Percentiles rank a stretch among this genome's conserved stretches.
Evolutionary conservation across 2,113 vertebrate species (phyloP).

Genomic region (Nothocercus nigrocapillus): DNA sequence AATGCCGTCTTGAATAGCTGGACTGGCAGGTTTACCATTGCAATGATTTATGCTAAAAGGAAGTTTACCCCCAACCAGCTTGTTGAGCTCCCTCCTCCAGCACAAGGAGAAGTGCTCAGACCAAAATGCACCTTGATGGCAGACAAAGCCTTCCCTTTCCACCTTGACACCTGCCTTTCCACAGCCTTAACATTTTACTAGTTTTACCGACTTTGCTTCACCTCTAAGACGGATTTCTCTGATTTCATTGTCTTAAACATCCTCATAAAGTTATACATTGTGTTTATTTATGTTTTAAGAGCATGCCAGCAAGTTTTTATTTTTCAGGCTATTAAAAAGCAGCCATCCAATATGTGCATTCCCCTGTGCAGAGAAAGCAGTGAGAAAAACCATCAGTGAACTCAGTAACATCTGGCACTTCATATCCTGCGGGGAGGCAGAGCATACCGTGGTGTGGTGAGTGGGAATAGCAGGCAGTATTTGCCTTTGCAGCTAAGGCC

Average conservation of each 20-base stretch:
- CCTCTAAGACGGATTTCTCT: neutral
- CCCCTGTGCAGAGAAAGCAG: neutral
- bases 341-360: fast-evolving
- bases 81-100: neutral
- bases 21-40: neutral
- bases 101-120: neutral
- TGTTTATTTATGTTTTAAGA: neutral
- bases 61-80: neutral
- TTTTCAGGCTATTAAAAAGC: neutral
- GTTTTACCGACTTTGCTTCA: neutral
- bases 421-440: neutral
- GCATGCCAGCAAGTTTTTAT: neutral
- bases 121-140: neutral
- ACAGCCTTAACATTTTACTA: neutral
- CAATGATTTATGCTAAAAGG: neutral
- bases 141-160: neutral
- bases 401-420: neutral
- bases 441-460: neutral
- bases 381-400: neutral
- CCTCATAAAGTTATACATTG: neutral
- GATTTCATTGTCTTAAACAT: neutral
- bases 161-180: neutral
- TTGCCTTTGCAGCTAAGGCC: neutral
- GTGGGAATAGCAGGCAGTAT: neutral
- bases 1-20: neutral